phyloP scores from a whole-genome alignment of 1,140 invertebrate species.

The Theocolax elegans region DNA sequence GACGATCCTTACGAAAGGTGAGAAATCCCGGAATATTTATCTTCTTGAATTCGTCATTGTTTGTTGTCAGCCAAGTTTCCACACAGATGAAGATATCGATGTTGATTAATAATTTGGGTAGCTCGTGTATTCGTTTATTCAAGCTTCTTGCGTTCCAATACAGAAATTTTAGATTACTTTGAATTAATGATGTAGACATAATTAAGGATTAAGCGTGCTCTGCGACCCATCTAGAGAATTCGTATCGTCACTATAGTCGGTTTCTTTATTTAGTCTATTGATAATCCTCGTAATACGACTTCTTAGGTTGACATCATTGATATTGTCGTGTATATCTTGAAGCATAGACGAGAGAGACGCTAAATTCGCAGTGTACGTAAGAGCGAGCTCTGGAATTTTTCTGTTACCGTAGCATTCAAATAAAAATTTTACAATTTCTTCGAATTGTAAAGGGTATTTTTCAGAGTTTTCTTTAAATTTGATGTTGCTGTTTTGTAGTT shows the following conservation, averaged over 20 bases:
- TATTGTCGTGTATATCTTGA: neutral
- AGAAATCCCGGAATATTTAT: neutral
- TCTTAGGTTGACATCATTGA: neutral
- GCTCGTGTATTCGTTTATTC: neutral
- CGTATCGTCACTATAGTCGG: too few relatives aligned
- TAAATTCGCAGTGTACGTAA: neutral
- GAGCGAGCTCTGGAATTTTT: neutral
- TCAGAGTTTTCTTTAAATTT: neutral
- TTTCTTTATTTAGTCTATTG: too few relatives aligned
- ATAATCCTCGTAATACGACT: neutral
- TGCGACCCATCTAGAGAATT: too few relatives aligned
- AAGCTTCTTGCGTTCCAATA: neutral
- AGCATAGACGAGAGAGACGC: neutral
- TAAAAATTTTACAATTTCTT: neutral
- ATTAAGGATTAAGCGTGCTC: too few relatives aligned
- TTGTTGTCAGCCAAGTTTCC: neutral
- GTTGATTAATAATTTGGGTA: neutral
- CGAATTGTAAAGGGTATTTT: neutral
- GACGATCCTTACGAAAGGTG: neutral
- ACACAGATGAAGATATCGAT: conserved; percentile 6
- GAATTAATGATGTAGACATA: too few relatives aligned
- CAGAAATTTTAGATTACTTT: too few relatives aligned
- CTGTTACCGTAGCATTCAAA: neutral
- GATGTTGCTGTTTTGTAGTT: too few relatives aligned
- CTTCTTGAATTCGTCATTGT: neutral